Conservation (phyloP, 2,113 vertebrate genomes). For the Corythaeola cristata region DNA sequence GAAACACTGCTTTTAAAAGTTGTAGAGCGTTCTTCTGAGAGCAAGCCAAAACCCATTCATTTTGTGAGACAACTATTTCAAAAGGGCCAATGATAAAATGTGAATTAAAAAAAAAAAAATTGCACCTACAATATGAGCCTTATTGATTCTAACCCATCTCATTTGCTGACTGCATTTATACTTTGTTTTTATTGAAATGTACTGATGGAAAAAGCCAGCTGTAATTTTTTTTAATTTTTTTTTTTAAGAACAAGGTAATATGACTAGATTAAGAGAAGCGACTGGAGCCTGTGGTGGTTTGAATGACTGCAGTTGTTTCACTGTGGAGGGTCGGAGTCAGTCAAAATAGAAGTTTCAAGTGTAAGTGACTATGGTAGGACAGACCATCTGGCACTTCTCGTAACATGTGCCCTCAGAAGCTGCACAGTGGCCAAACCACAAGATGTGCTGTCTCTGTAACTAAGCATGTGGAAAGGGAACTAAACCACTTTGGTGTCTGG, state of each 20-base stretch:
- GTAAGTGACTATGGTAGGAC: not conserved
- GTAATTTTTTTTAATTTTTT: constrained; percentile 56
- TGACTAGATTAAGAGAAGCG: not conserved
- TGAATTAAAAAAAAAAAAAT: constrained; percentile 22
- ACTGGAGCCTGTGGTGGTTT: constrained; percentile 11
- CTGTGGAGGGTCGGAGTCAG: constrained; percentile 4
- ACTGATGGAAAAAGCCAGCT: constrained; percentile 50
- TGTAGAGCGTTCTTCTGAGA: not conserved
- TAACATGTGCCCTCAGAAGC: not conserved
- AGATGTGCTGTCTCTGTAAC: not conserved
- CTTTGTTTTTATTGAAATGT: constrained; percentile 54
- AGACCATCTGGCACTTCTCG: accelerated
- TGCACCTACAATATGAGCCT: not conserved
- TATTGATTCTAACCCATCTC: not conserved
- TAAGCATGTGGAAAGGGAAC: not conserved
- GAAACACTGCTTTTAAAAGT: constrained; percentile 14
- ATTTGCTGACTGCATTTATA: constrained; percentile 25
- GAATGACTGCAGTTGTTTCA: constrained; percentile 45
- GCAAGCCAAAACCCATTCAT: not conserved
- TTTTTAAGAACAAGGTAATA: not conserved
- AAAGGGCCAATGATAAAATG: constrained; percentile 53
- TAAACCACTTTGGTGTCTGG: not conserved
- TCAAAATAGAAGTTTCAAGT: not conserved
- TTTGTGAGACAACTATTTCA: constrained; percentile 18
- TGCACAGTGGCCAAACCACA: not conserved